A percentile compares a stretch with the other conserved stretches of the same genome.
Evolutionary conservation across 2,888 invertebrate species (phyloP).

Genomic region (Andrena hattorfiana): DNA sequence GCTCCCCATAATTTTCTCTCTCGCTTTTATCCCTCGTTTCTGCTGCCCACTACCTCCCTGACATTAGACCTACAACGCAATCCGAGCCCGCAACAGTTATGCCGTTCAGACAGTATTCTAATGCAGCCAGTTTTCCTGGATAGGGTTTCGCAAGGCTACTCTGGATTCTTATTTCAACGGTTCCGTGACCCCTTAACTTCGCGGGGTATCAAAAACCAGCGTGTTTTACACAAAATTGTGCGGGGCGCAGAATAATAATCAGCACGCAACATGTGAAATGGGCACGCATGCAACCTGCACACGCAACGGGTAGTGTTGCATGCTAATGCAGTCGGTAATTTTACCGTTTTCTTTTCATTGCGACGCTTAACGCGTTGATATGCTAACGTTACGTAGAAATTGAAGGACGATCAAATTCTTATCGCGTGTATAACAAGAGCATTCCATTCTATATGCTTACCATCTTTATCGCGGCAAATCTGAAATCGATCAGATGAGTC

Average conservation of each 20-base stretch:
- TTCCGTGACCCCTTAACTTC: conserved; percentile 38
- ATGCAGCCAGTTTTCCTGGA: conserved; percentile 37
- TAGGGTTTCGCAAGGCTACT: conserved; percentile 48
- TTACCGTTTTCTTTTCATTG: no score
- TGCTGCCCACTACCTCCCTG: conserved; percentile 27
- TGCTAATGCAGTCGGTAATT: no score
- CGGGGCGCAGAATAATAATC: conserved; percentile 17
- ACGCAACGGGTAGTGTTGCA: not conserved
- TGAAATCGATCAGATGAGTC: no score
- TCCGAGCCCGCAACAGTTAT: conserved; percentile 26
- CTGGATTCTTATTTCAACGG: conserved; percentile 45
- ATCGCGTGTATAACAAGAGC: no score
- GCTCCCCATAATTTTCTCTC: conserved; percentile 53
- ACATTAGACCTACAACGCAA: conserved; percentile 49
- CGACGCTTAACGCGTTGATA: no score
- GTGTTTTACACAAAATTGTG: not conserved
- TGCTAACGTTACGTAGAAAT: no score
- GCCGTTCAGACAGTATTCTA: conserved; percentile 41
- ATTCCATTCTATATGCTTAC: no score
- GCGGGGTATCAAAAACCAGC: conserved; percentile 25
- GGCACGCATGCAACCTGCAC: not conserved
- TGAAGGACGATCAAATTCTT: no score
- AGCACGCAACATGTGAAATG: not conserved
- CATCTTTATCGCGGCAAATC: no score
- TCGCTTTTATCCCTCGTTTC: conserved; percentile 51